phyloP scores from a whole-genome alignment of 2,113 vertebrate genomes.

The Paramisgurnus dabryanus region DNA sequence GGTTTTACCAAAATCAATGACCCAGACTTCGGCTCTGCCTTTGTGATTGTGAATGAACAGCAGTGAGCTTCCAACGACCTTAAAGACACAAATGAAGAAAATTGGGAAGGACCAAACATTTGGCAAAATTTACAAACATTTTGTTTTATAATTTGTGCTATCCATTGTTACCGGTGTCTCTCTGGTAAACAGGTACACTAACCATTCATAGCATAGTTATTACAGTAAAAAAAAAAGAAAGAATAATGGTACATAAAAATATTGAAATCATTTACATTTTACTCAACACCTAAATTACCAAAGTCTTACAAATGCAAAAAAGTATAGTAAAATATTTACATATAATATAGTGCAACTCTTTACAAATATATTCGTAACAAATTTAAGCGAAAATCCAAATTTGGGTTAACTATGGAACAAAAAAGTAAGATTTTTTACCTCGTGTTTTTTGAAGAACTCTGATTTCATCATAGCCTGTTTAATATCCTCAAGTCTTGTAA shows the following conservation, averaged over 20 bases:
- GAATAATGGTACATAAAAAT: too few species aligned
- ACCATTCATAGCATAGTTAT: too few species aligned
- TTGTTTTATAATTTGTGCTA: too few species aligned
- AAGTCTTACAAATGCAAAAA: too few species aligned
- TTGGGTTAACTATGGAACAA: too few species aligned
- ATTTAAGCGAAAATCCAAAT: background rate
- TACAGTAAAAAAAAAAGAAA: too few species aligned
- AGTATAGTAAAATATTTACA: background rate
- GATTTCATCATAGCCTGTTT: slow-evolving; percentile 84
- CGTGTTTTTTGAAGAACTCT: slow-evolving; percentile 90
- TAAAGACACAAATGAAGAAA: slow-evolving; percentile 1
- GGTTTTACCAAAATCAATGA: slow-evolving; percentile 98
- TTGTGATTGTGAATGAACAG: slow-evolving; percentile 94
- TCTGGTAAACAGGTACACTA: too few species aligned
- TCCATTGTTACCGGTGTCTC: too few species aligned
- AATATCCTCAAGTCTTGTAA: slow-evolving; percentile 87
- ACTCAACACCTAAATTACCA: too few species aligned
- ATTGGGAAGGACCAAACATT: background rate
- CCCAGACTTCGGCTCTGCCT: slow-evolving; percentile 88
- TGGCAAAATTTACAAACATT: too few species aligned
- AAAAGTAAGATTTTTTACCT: slow-evolving; percentile 75
- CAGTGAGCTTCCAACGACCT: slow-evolving; percentile 98
- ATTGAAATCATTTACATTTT: too few species aligned
- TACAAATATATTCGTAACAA: background rate
- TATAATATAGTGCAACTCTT: background rate